Percentiles rank a stretch among this genome's conserved stretches.
phyloP scores from a whole-genome alignment of 2,113 vertebrate genomes.

The Stigmatopora argus region DNA sequence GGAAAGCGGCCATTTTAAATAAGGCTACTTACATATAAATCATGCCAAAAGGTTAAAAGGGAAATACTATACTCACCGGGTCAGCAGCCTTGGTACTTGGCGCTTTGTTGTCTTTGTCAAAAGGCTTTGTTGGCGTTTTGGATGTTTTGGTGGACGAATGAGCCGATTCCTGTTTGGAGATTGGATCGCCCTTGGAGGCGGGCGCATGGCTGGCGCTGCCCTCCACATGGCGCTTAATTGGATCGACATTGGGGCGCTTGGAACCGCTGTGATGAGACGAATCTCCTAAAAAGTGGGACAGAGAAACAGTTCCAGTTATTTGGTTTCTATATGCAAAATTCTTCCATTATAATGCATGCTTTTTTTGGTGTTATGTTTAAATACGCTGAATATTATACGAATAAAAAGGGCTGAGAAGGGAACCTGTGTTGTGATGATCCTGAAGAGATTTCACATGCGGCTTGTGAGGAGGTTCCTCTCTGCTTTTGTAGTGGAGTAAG shows the following conservation, averaged over 20 bases:
- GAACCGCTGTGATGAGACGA: conserved; percentile 2
- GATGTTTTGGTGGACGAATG: conserved; percentile 12
- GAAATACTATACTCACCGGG: conserved; percentile 12
- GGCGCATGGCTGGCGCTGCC: background rate
- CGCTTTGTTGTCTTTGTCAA: conserved; percentile 15
- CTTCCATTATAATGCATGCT: too few relatives aligned
- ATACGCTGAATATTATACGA: background rate
- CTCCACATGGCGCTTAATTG: background rate
- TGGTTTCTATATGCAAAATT: background rate
- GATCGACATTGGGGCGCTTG: conserved; percentile 29
- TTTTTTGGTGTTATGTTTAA: too few relatives aligned
- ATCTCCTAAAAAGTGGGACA: conserved; percentile 5
- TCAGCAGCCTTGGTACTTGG: conserved; percentile 9
- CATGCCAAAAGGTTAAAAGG: background rate
- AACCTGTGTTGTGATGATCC: conserved; percentile 37
- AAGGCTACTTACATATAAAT: background rate
- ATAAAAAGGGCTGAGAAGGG: background rate
- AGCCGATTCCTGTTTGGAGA: conserved; percentile 18
- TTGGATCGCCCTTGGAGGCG: background rate
- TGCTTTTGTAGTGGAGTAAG: conserved; percentile 41
- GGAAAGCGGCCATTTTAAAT: too few relatives aligned
- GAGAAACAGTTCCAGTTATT: background rate
- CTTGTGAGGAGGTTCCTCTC: conserved; percentile 20
- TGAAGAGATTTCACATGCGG: conserved; percentile 31
- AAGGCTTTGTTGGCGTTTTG: conserved; percentile 29